Base-by-base conservation (phyloP, 1,140 invertebrate genomes). In the Globodera ellingtonae region DNA sequence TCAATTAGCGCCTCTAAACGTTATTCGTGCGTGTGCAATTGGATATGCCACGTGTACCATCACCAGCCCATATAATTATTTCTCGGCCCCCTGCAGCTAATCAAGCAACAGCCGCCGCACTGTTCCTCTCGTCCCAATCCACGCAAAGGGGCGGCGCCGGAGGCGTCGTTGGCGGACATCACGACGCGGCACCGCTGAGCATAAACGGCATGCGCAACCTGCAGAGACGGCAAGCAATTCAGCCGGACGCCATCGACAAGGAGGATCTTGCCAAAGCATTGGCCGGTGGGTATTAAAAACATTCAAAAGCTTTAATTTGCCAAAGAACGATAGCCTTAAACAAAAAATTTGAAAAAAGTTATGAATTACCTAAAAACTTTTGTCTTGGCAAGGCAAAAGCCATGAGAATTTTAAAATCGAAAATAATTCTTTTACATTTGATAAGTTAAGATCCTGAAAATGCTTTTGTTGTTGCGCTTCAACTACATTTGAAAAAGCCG, bases 161-260 rank as follows among this genome's bases (percentile, higher is more conserved):
- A 9, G 52, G 52, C 52, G 52, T 15, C 52, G 15, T 15, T 7
- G 52, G 52, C 52, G 52, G 4, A 52, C 52, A 15, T 1, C 56
- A 62, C 56, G 15, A 62, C 56, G 56, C 13, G 15, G 56, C 56
- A 15, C 56, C 56, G 56, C 18, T 18, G 56, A 15, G 56, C 10
- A 62, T 15, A 13, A 62, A 62, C 10, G 56, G 56, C 56, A 62
- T 62, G 56, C 56, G 56, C 56, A 62, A 62, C 56, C 56, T 62
- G 56, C 67, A 70, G 18, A 35, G 67, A 70, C 24, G 67, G 6
- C 67, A 70, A 70, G 67, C 67, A 44, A 24, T 70, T 47, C 67
- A 70, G 67, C 67, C 67, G 24, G 67, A 70, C 46, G 67, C 67
- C 21, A 70, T 70, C n/a, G 67, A 70, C 46, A 70, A 70, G 46